Base-by-base conservation (phyloP, 2,888 invertebrate genomes). In the Heliconius ismenius region DNA sequence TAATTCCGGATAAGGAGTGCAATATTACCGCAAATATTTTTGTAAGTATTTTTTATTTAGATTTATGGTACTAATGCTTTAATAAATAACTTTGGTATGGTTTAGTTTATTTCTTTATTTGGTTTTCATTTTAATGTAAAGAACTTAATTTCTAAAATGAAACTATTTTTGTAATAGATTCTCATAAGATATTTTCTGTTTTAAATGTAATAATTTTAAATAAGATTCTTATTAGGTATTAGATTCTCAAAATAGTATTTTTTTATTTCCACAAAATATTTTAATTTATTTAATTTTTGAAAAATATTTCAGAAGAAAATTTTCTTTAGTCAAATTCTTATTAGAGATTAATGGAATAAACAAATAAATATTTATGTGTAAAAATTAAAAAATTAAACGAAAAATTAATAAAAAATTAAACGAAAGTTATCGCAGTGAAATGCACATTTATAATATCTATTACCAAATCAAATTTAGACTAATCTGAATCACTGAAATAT, bases 21-120 rank as follows among this genome's bases (percentile, higher is more conserved):
- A 82, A 84, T 81, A 89, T 91, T 85, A 87, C 91, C 91, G 94
- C 93, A 94, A 94, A 93, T 93, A 94, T 93, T 94, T 94, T 90
- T 84, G 94, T 94, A 91, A 93, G 94, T 93, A 93, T 81, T 75
- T 79, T 68, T 75, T 43, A 62, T 49, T 73, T 64, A 32, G 79
- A 72, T 68, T 67, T 64, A 64, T 69, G 73, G 68, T 75, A 74
- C 32, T 32, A 32, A 32, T 68, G 60, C 24, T 72, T 79, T 28
- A 28, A 0, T 28, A 32, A 32, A 32, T 32, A 32, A 32, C 32
- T 32, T 32, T 32, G 32, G 0, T 32, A 11, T 54, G 54, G 60
- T 32, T 54, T 39, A 62, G 9, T 64, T 18, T 68, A 63, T 58
- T 28, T 54, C 58, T 43, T 73, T 67, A 54, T 73, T 54, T 28